Evolutionary conservation across 1,140 invertebrate genomes (phyloP).

Genomic region (Trissolcus basalis): DNA sequence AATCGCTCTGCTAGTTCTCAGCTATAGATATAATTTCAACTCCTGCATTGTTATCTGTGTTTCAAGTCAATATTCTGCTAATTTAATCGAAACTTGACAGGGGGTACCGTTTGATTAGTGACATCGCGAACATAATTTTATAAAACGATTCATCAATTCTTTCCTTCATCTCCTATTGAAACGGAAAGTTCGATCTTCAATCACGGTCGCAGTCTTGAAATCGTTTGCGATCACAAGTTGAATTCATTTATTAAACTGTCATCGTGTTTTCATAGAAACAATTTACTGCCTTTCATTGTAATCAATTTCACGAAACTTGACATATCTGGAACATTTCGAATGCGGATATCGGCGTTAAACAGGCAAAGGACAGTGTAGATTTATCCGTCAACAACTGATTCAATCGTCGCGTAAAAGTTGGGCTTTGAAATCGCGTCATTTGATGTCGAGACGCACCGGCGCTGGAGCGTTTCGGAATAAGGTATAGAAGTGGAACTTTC

Average conservation of each 20-base stretch:
- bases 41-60: conserved; percentile 25
- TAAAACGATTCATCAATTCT: background rate
- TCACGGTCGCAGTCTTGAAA: too few species aligned
- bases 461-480: background rate
- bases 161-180: background rate
- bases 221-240: background rate
- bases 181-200: background rate
- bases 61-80: conserved; percentile 23
- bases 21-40: conserved; percentile 32
- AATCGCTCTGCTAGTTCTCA: conserved; percentile 14
- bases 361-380: conserved; percentile 19
- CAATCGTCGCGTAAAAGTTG: conserved; percentile 38
- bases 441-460: conserved; percentile 33
- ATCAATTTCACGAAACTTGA: conserved; percentile 29
- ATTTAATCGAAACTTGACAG: conserved; percentile 7
- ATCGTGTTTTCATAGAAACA: conserved; percentile 1
- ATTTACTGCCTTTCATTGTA: conserved; percentile 13
- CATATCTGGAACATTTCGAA: conserved; percentile 34
- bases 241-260: conserved; percentile 19
- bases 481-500: background rate
- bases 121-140: background rate
- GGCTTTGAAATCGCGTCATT: conserved; percentile 48
- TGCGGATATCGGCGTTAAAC: conserved; percentile 46
- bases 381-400: conserved; percentile 27
- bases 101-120: background rate